Conservation (phyloP, 1,140 invertebrate species). For the Sminthurides bifidus region DNA sequence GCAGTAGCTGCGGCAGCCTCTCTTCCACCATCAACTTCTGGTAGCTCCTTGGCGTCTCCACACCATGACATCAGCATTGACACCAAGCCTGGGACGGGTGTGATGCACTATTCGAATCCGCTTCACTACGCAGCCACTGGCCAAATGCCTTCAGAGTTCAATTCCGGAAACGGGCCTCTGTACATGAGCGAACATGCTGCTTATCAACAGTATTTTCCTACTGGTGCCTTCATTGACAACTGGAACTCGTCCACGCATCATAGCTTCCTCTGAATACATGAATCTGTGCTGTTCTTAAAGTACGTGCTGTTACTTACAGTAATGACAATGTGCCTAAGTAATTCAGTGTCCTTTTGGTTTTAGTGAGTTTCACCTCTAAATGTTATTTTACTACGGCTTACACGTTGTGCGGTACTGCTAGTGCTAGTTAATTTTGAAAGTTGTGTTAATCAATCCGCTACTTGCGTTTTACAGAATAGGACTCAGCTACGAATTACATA, state of each 20-base stretch:
- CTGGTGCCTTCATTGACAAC: conserved; percentile 13
- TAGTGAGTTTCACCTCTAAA: no score
- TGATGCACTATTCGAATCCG: conserved; percentile 3
- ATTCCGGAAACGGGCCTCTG: conserved; percentile 1
- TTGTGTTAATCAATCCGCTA: no score
- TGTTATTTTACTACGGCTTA: no score
- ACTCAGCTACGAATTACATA: no score
- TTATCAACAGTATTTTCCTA: conserved; percentile 26
- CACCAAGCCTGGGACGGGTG: not conserved
- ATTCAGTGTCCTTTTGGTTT: not conserved
- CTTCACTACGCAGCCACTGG: not conserved
- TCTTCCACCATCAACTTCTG: no score
- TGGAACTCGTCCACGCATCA: conserved; percentile 15
- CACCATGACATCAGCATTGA: not conserved
- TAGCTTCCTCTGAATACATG: conserved; percentile 12
- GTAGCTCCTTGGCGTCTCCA: no score
- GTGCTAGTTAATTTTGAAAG: no score
- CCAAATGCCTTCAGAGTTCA: conserved; percentile 1
- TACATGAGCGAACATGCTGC: conserved; percentile 20
- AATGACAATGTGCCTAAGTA: not conserved
- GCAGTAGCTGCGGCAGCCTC: conserved; percentile 9
- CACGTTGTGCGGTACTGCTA: no score
- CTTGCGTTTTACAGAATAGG: no score
- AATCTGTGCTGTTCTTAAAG: not conserved
- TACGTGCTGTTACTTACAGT: not conserved